phyloP scores from a whole-genome alignment of 2,113 vertebrate species.

The Accipiter cooperii region DNA sequence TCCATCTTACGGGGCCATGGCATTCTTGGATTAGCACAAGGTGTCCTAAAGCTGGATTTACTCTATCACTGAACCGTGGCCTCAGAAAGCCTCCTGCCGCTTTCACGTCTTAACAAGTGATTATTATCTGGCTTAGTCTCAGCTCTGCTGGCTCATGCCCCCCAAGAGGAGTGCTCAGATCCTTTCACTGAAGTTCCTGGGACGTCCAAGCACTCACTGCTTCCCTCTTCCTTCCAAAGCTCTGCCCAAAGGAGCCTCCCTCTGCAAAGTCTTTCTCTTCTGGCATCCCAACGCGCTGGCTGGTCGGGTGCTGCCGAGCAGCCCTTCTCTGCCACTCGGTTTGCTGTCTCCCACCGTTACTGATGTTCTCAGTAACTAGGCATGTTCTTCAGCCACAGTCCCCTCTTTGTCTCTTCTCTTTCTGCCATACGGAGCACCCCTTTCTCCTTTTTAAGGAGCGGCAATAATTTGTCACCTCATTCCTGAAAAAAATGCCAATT shows the following conservation, averaged over 20 bases:
- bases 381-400: not conserved
- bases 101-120: not conserved
- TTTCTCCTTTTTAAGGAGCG: not conserved
- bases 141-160: not conserved
- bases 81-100: not conserved
- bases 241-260: not conserved
- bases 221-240: not conserved
- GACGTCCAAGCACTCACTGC: not conserved
- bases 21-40: not conserved
- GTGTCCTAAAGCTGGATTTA: not conserved
- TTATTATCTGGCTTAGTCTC: not conserved
- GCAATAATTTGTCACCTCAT: not conserved
- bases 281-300: not conserved
- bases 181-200: not conserved
- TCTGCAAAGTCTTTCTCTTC: not conserved
- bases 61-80: not conserved
- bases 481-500: not conserved
- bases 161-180: rapidly evolving
- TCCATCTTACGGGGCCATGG: rapidly evolving
- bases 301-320: not conserved
- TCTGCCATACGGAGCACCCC: not conserved
- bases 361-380: not conserved
- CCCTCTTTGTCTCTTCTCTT: not conserved
- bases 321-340: rapidly evolving
- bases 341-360: not conserved